Conservation (phyloP, 2,113 vertebrate genomes). For the Atherinomorus stipes region DNA sequence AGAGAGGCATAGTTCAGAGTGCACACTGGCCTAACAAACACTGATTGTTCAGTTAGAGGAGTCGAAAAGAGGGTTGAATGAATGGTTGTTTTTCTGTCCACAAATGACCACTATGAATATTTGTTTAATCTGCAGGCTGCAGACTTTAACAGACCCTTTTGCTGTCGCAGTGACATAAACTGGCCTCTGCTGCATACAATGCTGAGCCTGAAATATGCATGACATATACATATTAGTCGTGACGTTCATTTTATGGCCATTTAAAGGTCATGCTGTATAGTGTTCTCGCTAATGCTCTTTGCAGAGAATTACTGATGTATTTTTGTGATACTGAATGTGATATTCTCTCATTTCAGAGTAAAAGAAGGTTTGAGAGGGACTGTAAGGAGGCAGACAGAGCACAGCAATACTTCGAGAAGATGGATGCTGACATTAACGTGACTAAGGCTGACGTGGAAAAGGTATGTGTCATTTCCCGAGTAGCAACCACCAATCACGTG, state of each 20-base stretch:
- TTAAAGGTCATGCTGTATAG: constrained; percentile 47
- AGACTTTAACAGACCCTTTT: constrained; percentile 47
- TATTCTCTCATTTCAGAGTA: constrained; percentile 82
- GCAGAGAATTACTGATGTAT: background rate
- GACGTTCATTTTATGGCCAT: constrained; percentile 43
- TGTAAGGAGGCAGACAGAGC: constrained; percentile 97
- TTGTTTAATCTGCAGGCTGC: constrained; percentile 72
- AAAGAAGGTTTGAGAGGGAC: constrained; percentile 92
- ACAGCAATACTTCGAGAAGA: constrained; percentile 96
- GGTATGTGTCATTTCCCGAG: constrained; percentile 77
- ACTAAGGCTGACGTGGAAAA: constrained; percentile 99
- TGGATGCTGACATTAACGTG: constrained; percentile 98
- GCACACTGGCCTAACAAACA: constrained; percentile 74
- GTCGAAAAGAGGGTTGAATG: constrained; percentile 65
- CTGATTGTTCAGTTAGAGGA: constrained; percentile 69
- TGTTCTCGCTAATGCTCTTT: background rate
- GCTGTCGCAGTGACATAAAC: constrained; percentile 49
- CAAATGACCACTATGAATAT: constrained; percentile 74
- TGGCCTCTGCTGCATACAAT: constrained; percentile 49
- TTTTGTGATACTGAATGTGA: background rate
- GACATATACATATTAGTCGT: constrained; percentile 40
- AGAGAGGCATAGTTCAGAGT: constrained; percentile 75
- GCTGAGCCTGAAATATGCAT: constrained; percentile 26
- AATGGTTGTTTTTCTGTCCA: constrained; percentile 73
- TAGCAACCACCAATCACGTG: constrained; percentile 1